Evolutionary conservation across 2,888 invertebrate genomes (phyloP).

Genomic region (Tanytarsus gracilentus): DNA sequence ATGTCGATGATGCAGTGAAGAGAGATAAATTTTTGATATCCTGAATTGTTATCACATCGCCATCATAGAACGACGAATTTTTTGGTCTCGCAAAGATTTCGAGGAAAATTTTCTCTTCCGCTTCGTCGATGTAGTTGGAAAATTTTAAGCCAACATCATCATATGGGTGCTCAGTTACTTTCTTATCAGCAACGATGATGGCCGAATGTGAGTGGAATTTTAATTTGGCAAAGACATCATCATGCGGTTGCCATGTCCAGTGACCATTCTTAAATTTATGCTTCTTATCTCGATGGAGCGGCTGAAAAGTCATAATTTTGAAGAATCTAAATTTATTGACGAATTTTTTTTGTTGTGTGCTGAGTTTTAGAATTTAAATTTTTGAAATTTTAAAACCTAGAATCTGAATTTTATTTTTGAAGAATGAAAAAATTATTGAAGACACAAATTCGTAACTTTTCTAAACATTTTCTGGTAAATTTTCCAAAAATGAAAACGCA

Average conservation of each 20-base stretch:
- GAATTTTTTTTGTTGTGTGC: too few relatives aligned
- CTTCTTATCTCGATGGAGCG: slow-evolving; percentile 14
- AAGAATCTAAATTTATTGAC: background rate
- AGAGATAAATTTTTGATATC: slow-evolving; percentile 40
- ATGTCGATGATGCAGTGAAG: too few relatives aligned
- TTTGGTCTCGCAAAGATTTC: slow-evolving; percentile 33
- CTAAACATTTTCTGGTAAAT: too few relatives aligned
- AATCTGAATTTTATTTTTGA: too few relatives aligned
- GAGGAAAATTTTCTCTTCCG: slow-evolving; percentile 29
- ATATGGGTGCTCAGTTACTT: background rate
- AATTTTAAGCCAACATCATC: slow-evolving; percentile 10
- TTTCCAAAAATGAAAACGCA: too few relatives aligned
- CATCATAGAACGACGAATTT: slow-evolving; percentile 35
- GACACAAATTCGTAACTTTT: too few relatives aligned
- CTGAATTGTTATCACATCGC: slow-evolving; percentile 36
- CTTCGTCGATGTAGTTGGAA: background rate
- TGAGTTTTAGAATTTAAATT: background rate
- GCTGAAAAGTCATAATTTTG: slow-evolving; percentile 6
- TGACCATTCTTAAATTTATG: slow-evolving; percentile 20
- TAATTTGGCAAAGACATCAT: slow-evolving; percentile 1
- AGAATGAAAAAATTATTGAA: too few relatives aligned
- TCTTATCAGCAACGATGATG: background rate
- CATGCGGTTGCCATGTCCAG: slow-evolving; percentile 26
- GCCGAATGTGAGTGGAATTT: slow-evolving; percentile 14
- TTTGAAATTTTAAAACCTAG: too few relatives aligned